phyloP scores from a whole-genome alignment of 2,113 vertebrate genomes.

The Etheostoma spectabile region DNA sequence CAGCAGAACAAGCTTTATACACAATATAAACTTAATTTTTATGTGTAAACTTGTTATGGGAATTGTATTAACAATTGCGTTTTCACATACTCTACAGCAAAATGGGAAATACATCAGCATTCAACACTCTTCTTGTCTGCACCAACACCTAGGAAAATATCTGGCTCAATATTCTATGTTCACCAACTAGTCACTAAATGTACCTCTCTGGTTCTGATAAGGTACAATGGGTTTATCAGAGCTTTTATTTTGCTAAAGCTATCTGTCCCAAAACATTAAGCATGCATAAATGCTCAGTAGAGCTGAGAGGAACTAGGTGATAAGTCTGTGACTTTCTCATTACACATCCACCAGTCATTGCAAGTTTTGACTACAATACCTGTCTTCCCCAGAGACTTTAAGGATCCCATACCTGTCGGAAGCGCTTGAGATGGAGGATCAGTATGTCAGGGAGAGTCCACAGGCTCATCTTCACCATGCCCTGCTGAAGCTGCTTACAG shows the following conservation, averaged over 20 bases:
- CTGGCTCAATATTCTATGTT: not conserved
- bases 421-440: conserved; percentile 97
- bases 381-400: not conserved
- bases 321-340: not conserved
- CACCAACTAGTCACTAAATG: not conserved
- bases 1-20: not conserved
- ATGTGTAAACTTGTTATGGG: not conserved
- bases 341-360: not conserved
- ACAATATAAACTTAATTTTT: not conserved
- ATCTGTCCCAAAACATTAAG: not conserved
- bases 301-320: not conserved
- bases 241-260: too few relatives aligned
- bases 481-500: conserved; percentile 94
- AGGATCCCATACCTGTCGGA: conserved; percentile 85
- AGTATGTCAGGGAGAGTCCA: conserved; percentile 98
- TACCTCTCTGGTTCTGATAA: not conserved
- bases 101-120: too few relatives aligned
- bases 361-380: too few relatives aligned
- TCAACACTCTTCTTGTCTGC: too few relatives aligned
- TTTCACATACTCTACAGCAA: not conserved
- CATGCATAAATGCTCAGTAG: not conserved
- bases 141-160: not conserved
- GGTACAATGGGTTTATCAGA: not conserved
- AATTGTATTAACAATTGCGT: not conserved
- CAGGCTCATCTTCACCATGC: conserved; percentile 95